Base-by-base conservation (phyloP, 2,113 vertebrate genomes). In the Meleagris gallopavo region DNA sequence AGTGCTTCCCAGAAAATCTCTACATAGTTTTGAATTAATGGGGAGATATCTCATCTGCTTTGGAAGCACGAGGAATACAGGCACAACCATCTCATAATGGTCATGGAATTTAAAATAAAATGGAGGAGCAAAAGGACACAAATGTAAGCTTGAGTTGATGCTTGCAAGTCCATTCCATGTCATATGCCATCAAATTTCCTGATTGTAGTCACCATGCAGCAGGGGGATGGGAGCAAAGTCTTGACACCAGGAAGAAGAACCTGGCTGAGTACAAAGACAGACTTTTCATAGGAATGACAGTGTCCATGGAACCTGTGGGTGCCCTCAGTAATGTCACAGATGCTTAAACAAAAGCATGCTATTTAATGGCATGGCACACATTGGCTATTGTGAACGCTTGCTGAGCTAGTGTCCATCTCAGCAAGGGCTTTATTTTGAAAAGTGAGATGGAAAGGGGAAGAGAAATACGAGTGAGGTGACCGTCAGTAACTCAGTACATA, bases 1-100 rank as follows among this genome's bases (percentile, higher is more conserved):
- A 94, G 77, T 86, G 57, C 88, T 89, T 88, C 84, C 82, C 95
- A 88, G 75, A 69, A 91, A 89, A 91, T 67, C 52, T 94, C 74
- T 78, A 34, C 75, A 87, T 60, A 89, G 27, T 88, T 90, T 83
- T 72, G 57, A 81, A 93, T 77, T 93, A 86, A 86, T 41, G 43
- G 40, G 52, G 76, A 95, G 27, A 79, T 24, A 69, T 81, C 40
- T 78, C 72, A 25, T 93, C 83, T 83, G 57, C 65, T 94, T 90
- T 82, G 78, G 55, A 78, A 93, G 77, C 62, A 75, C 15, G n/a
- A 81, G 40, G 62, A 90, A 69, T 0, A 0, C 73, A 88, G 57
- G 75, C 34, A 38, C n/a, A 75, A 5, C 10, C 69, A 54, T 80
- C 46, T 36, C 52, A 14, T 62, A 69, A 66, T 87, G 54, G 27